Evolutionary conservation across 2,113 vertebrate species (phyloP), one percentile per base, ranked within the genome.

Genomic region (Lepus timidus): DNA sequence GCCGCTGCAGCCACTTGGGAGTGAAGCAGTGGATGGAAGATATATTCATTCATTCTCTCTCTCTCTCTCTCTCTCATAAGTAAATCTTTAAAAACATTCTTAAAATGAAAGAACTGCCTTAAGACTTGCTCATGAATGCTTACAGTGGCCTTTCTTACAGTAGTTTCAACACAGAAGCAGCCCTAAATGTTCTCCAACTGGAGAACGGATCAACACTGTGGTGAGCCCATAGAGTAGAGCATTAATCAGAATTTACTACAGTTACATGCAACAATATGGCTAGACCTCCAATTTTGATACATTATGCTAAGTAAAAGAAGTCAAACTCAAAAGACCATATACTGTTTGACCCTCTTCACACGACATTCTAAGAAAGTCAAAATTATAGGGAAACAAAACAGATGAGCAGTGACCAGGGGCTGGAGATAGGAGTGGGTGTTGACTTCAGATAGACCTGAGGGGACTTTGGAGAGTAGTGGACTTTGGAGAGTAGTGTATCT

Each of bases 101-200:
- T 7, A 44, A 44, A 44, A 44, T 44, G 44, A 44, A 44, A 44
- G 7, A 44, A 44, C 44, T 44, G 44, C 44, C 44, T 44, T 44
- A 84, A 92, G 68, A 87, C 27, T 80, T 85, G 64, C 62, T 85
- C 20, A 51, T 85, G 29, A 95, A 84, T 64, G 33, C 84, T 92
- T 75, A 88, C 33, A 61, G 62, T n/a, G 23, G 55, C 52, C 1
- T 92, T 89, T 87, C 90, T 83, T 25, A 31, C 75, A 70, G 84
- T 49, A 86, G 25, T 92, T 55, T 39, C 65, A 96, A 84, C 87
- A 22, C 67, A 71, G 81, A 93, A 93, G 85, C 49, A 78, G 88
- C 13, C 10, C 33, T 44, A 87, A 79, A 76, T 90, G 55, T 62
- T 12, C 58, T 74, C 81, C 79, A 89, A 31, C 17, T 74, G 23